A percentile compares a stretch with the other conserved stretches of the same genome.
phyloP scores from a whole-genome alignment of 2,113 vertebrate genomes.

The Labeo catla region DNA sequence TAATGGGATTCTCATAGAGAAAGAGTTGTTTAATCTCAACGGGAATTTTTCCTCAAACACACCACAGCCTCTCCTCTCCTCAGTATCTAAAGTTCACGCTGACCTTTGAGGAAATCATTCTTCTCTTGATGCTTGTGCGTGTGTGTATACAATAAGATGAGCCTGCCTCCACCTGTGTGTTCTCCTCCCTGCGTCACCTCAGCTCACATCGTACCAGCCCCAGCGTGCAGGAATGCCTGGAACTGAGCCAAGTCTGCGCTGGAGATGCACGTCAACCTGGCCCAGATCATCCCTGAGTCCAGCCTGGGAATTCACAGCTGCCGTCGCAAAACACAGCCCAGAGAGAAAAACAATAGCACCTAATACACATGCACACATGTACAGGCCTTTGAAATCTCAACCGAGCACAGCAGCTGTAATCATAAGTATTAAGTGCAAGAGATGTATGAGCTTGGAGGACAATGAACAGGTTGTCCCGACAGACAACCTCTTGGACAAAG shows the following conservation, averaged over 20 bases:
- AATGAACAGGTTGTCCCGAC: not conserved
- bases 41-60: constrained; percentile 65
- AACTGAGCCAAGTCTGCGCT: constrained; percentile 31
- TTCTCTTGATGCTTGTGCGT: constrained; percentile 74
- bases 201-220: constrained; percentile 55
- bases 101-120: constrained; percentile 75
- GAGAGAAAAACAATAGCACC: constrained; percentile 22
- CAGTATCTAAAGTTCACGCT: constrained; percentile 73
- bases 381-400: constrained; percentile 23
- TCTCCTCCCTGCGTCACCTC: constrained; percentile 47
- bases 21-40: constrained; percentile 27
- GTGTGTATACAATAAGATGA: constrained; percentile 55
- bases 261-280: constrained; percentile 24
- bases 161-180: constrained; percentile 49
- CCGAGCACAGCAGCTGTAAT: constrained; percentile 1
- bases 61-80: constrained; percentile 27
- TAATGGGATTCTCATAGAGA: constrained; percentile 57
- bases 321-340: not conserved
- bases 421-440: constrained; percentile 20
- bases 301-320: constrained; percentile 19
- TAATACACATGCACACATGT: not conserved
- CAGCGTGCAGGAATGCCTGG: constrained; percentile 58
- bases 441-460: not conserved
- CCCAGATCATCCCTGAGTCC: constrained; percentile 29
- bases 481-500: constrained; percentile 2